Base-by-base conservation (phyloP, 2,113 vertebrate genomes). In the Hepsetus odoe region DNA sequence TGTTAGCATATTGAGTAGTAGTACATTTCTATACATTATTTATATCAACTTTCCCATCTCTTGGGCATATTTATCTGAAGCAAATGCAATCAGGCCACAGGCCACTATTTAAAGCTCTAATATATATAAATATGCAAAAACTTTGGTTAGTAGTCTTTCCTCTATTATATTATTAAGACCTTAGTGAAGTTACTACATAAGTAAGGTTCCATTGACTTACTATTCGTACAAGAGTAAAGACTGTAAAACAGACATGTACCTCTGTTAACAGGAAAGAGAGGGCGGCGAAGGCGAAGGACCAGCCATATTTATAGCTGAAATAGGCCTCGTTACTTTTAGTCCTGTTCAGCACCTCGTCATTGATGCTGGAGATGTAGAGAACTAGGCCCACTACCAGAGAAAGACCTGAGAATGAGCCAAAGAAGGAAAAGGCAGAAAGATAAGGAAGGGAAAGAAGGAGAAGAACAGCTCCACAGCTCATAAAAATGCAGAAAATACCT, bases 281-380 rank as follows among this genome's bases (percentile, higher is more conserved):
- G 66, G 95, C 95, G 28, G 96, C 95, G 72, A 96, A 97, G 10
- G 95, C 94, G 30, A 97, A 97, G 0, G 95, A 97, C 96, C 96
- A 96, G 51, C 96, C 95, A 0, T 96, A 97, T 86, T 93, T 95
- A 87, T 97, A 97, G 86, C 89, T 96, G 92, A 97, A 96, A 87
- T 95, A 97, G 0, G 93, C 92, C 46, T 96, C 95, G 0, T 93
- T 93, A 67, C 91, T 93, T 88, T 95, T 96, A 83, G 95, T 96
- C 83, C 95, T 90, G 87, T 94, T 97, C 79, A 96, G 80, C 91
- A 97, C 94, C 90, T 97, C 95, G 0, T 97, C 96, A 0, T 96
- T 97, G 38, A 97, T 96, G 85, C 94, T 96, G 85, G 96, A 96
- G 86, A 97, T 96, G 90, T 96, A 97, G 79, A 97, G 90, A 53